Conservation (phyloP, 2,888 invertebrate species). For the Drosophila algonquin region DNA sequence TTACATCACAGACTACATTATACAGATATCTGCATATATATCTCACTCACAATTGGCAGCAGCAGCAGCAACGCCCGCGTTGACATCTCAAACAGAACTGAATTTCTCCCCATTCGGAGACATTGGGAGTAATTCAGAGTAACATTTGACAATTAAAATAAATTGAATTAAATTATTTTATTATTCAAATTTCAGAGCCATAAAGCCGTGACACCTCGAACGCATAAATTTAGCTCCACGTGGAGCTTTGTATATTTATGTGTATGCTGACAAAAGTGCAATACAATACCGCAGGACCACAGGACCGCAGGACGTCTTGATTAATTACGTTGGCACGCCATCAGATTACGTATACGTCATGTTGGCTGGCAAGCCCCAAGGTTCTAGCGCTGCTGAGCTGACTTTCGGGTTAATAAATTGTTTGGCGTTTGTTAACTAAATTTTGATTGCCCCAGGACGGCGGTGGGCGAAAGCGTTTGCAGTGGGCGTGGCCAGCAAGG, state of each 20-base stretch:
- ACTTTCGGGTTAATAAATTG: conserved; percentile 70
- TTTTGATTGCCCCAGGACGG: conserved; percentile 62
- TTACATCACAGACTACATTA: no score
- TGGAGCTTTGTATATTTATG: not conserved
- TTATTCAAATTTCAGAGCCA: conserved; percentile 21
- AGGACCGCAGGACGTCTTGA: conserved; percentile 55
- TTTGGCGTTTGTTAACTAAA: conserved; percentile 76
- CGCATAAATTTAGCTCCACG: conserved; percentile 2
- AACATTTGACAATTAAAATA: conserved; percentile 62
- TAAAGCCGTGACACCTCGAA: conserved; percentile 23
- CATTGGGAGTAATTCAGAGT: conserved; percentile 9
- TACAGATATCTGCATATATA: no score
- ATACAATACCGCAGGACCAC: conserved; percentile 7
- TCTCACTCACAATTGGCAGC: conserved; percentile 8
- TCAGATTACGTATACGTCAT: conserved; percentile 58
- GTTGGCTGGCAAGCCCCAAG: conserved; percentile 26
- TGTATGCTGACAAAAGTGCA: conserved; percentile 36
- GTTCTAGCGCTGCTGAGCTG: conserved; percentile 14
- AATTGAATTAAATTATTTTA: conserved; percentile 46
- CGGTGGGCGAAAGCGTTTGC: not conserved
- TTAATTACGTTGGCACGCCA: conserved; percentile 74
- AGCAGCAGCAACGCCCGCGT: not conserved
- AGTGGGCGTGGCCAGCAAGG: not conserved
- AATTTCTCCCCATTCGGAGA: not conserved
- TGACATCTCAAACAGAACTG: conserved; percentile 19